Evolutionary conservation across 2,888 invertebrate genomes (phyloP).

Genomic region (Itoplectis maculator): DNA sequence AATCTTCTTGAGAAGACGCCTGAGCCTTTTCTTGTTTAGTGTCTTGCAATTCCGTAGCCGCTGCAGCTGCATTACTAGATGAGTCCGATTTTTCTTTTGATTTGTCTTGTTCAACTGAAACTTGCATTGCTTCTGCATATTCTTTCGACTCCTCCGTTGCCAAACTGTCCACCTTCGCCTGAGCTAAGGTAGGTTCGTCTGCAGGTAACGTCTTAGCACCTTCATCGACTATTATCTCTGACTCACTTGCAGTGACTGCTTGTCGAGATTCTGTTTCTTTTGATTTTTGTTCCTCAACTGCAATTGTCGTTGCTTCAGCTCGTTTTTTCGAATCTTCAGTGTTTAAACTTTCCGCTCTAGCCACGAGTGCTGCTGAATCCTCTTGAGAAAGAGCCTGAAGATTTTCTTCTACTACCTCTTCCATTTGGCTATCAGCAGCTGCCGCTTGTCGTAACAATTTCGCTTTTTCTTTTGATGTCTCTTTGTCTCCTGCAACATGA

Average conservation of each 20-base stretch:
- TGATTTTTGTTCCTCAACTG: slow-evolving; percentile 49
- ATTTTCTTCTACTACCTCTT: slow-evolving; percentile 16
- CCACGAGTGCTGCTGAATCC: not conserved
- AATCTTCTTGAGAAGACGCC: slow-evolving; percentile 20
- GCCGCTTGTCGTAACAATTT: slow-evolving; percentile 9
- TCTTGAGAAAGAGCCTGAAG: not conserved
- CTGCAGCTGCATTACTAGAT: not conserved
- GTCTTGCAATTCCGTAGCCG: not conserved
- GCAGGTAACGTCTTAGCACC: not conserved
- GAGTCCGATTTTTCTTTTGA: slow-evolving; percentile 15
- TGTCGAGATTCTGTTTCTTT: not conserved
- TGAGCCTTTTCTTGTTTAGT: slow-evolving; percentile 12
- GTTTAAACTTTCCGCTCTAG: slow-evolving; percentile 7
- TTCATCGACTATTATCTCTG: slow-evolving; percentile 9
- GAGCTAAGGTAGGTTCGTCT: not conserved
- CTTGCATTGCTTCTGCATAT: slow-evolving; percentile 17
- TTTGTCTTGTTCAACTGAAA: slow-evolving; percentile 48
- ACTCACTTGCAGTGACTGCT: not conserved
- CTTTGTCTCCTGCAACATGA: slow-evolving; percentile 37
- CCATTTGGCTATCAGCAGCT: slow-evolving; percentile 16
- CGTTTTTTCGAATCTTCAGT: slow-evolving; percentile 39
- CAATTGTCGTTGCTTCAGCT: slow-evolving; percentile 29
- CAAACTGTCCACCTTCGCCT: slow-evolving; percentile 15
- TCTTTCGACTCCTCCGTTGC: slow-evolving; percentile 34
- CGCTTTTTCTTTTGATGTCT: slow-evolving; percentile 11